Evolutionary conservation across 2,113 vertebrate species (phyloP), one percentile per base, ranked within the genome.

Genomic region (Lepidothrix coronata): DNA sequence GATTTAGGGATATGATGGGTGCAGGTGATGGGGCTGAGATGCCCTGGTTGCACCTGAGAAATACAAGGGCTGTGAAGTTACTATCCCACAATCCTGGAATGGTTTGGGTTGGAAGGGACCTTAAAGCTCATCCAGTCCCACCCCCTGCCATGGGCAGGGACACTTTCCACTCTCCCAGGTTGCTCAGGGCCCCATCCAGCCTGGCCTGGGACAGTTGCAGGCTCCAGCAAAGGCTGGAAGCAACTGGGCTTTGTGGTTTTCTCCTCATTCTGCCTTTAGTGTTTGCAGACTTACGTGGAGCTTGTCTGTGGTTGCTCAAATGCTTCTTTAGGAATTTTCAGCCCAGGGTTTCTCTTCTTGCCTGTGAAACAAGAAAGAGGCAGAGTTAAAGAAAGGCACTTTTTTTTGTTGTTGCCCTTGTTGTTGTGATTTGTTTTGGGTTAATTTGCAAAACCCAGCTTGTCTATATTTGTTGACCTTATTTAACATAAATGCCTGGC

Each of bases 241-340:
- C 77, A 89, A 81, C 87, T 58, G 84, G 12, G 66, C 28, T 28
- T 62, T 0, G 5, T 90, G 93, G 81, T 79, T 93, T 85, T 39
- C 73, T 75, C 35, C 25, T 52, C 51, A 2, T n/a, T 75, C 49
- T 67, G 65, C 88, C 68, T 41, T 63, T 27, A 30, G 61, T 31
- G 63, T 48, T 72, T 85, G 95, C 63, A 94, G 81, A 89, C 99
- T 99, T 98, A 99, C 99, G 98, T 98, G 59, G 99, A 98, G 82
- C 98, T 98, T 41, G 98, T 98, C 95, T 98, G 95, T 51, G 99
- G 98, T 80, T 99, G 99, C 93, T 99, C 99, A 95, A 99, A 99
- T 27, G 98, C 99, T 97, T 99, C 99, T 95, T 98, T 99, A 39
- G 98, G 97, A 77, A 99, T 99, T 98, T 98, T 99, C 95, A 99